Base-by-base conservation (phyloP, 2,888 invertebrate species). In the Portevinia maculata region DNA sequence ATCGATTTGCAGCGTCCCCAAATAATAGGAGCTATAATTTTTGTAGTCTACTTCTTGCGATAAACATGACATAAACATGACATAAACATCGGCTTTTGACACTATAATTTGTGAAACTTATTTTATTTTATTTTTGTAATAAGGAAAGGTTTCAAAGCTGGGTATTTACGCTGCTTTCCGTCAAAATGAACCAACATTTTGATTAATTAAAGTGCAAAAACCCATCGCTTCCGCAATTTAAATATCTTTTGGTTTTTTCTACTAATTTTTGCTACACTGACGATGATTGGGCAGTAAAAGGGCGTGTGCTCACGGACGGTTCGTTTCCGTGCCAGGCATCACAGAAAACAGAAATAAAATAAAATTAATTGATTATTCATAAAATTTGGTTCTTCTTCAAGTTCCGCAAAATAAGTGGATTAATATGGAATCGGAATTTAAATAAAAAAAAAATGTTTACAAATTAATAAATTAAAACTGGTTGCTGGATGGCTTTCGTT, bases 161-260 rank as follows among this genome's bases (percentile, higher is more conserved):
- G 24, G 57, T 53, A n/a, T 21, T 21, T 28, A 3, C 34, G 53
- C 3, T 24, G 8, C 39, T 24, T 57, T 39, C 39, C 19, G 11
- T 57, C 24, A 13, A 37, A 37, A 1, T 55, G 19, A 24, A 24
- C 4, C 24, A 37, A 13, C 11, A 9, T 1, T 60, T 46, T 60
- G 60, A 60, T 60, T 60, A 60, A 60, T 60, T 60, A 46, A 30
- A 44, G 59, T 44, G 19, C 46, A 60, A 60, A 60, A 6, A 34
- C 7, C 13, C 44, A 44, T 32, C 30, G 46, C 48, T 69, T 69
- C 69, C 69, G 69, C 69, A 37, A 57, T 48, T 50, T 37, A 7
- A 50, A 37, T 46, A 48, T 19, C 17, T 41, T 30, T n/a, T 30
- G 6, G 5, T 17, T n/a, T 30, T 17, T 34, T 24, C 6, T 15